Evolutionary conservation across 2,888 invertebrate genomes (phyloP), one percentile per base, ranked within the genome.

Genomic region (Pterostichus madidus): DNA sequence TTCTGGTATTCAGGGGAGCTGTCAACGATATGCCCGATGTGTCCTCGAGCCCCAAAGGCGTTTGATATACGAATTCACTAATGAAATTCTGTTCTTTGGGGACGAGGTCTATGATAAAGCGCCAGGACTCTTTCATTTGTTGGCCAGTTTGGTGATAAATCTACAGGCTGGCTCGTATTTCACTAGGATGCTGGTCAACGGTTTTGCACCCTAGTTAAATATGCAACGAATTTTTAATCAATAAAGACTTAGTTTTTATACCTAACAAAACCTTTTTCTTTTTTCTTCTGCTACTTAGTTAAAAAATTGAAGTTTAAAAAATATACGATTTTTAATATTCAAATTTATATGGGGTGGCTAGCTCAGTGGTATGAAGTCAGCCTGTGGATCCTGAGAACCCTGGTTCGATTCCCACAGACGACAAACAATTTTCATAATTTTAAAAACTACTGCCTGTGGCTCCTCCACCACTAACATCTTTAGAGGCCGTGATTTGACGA

Each of bases 51-150:
- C 56, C 56, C 56, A 15, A 17, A 56, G 17, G 17, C 56, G 56
- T 24, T 15, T 71, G 80, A 80, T 80, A 49, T 80, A 80, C 71
- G 71, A 35, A 71, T 52, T 53, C 35, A 53, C 80, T 80, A 80
- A 80, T 80, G 80, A 80, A 80, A 80, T 80, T 80, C 80, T 68
- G 39, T 56, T 49, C 59, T 56, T 78, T 35, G 8, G 44, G 64
- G 68, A 71, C 32, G 24, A 59, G 77, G 77, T 78, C 46, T 52
- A 75, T 75, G 75, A 75, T 75, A 75, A 52, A 75, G 75, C 52
- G 32, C 49, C 49, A 49, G 53, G 53, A 15, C 49, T 52, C 53
- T 75, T 75, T 75, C 73, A 32, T 75, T 75, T 49, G 49, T 75
- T 31, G 49, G 49, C 15, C 44, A 49, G 64, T 39, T 46, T 44